phyloP scores from a whole-genome alignment of 1,140 invertebrate species.

The Drosophila equinoxialis region DNA sequence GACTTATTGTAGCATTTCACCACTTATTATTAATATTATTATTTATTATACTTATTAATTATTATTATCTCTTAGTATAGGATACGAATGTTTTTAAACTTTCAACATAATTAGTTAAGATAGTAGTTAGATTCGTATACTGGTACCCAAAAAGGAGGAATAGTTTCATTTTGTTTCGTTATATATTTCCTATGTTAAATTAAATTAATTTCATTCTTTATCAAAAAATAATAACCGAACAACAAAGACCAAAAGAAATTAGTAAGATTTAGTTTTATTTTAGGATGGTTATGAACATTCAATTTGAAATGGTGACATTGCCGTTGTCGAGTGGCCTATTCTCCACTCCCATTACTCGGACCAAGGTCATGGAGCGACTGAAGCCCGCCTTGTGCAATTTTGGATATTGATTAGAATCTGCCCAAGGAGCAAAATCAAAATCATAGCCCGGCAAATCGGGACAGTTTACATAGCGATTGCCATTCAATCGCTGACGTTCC shows the following conservation, averaged over 20 bases:
- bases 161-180: no score
- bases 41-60: no score
- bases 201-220: background rate
- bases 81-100: no score
- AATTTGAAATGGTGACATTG: background rate
- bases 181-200: no score
- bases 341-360: slow-evolving; percentile 42
- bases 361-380: slow-evolving; percentile 43
- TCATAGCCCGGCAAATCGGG: slow-evolving; percentile 83
- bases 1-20: no score
- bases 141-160: no score
- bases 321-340: background rate
- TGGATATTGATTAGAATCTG: slow-evolving; percentile 18
- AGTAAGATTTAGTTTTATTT: slow-evolving; percentile 17
- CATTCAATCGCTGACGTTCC: slow-evolving; percentile 84
- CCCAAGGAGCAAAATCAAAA: slow-evolving; percentile 86
- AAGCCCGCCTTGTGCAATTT: slow-evolving; percentile 51
- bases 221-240: no score
- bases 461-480: slow-evolving; percentile 87
- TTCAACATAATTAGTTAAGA: no score
- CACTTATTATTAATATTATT: no score
- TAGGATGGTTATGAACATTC: background rate
- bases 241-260: background rate
- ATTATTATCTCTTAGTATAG: no score
- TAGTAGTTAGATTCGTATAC: no score